phyloP scores from a whole-genome alignment of 2,888 invertebrate species.

The Hesperia comma region DNA sequence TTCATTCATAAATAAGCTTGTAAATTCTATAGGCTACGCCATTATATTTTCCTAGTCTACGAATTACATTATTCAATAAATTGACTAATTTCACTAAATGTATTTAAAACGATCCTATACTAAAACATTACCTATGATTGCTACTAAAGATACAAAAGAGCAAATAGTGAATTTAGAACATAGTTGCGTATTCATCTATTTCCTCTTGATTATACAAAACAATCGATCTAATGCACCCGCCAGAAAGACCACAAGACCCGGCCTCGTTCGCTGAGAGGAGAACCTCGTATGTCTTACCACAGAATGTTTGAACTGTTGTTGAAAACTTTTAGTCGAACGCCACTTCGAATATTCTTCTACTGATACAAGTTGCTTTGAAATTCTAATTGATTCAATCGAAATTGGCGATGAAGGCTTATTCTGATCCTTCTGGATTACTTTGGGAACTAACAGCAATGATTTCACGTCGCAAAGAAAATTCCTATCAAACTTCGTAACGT shows the following conservation, averaged over 20 bases:
- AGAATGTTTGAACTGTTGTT: constrained; percentile 81
- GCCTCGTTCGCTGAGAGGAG: constrained; percentile 66
- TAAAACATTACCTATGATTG: too few species aligned
- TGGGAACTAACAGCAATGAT: too few species aligned
- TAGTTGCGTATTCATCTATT: neutral
- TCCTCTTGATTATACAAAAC: constrained; percentile 48
- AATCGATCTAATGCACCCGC: constrained; percentile 60
- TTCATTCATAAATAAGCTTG: too few species aligned
- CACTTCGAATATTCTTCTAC: constrained; percentile 66
- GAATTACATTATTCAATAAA: too few species aligned
- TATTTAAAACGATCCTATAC: too few species aligned
- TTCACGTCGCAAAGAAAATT: too few species aligned
- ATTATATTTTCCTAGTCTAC: too few species aligned
- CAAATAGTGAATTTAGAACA: neutral
- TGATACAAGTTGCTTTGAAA: constrained; percentile 30
- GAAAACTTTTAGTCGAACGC: constrained; percentile 77
- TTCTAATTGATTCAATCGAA: constrained; percentile 23
- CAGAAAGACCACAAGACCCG: constrained; percentile 52
- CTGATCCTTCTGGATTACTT: neutral
- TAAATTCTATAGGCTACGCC: too few species aligned
- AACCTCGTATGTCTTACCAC: constrained; percentile 75
- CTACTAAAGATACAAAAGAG: too few species aligned
- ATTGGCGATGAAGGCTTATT: neutral
- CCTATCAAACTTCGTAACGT: too few species aligned
- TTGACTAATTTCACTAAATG: too few species aligned